Percentiles rank a stretch among this genome's conserved stretches.
phyloP scores from a whole-genome alignment of 2,888 invertebrate genomes.

The Zhuqinia jingwanae region DNA sequence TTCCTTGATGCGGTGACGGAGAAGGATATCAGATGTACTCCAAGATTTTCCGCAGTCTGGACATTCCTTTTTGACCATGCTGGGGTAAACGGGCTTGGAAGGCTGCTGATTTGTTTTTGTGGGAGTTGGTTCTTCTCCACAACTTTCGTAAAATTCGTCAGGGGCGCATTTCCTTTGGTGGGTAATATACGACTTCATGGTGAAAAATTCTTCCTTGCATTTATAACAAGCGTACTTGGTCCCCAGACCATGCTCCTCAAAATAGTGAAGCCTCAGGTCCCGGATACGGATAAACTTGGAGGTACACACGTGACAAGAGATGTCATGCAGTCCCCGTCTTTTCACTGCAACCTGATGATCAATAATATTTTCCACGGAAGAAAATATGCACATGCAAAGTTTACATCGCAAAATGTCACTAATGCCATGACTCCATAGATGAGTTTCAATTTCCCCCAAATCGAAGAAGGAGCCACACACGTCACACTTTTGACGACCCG shows the following conservation, averaged over 20 bases:
- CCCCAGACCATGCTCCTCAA: neutral
- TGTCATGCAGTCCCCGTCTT: neutral
- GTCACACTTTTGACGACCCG: slow-evolving; percentile 7
- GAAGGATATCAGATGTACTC: neutral
- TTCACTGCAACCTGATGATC: neutral
- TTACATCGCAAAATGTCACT: neutral
- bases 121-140: neutral
- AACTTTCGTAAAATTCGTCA: too few species aligned
- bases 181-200: too few species aligned
- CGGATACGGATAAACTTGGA: neutral
- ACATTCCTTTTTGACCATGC: neutral
- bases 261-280: neutral
- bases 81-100: neutral
- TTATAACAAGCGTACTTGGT: neutral
- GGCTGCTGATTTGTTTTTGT: neutral
- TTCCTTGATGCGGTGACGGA: neutral
- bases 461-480: neutral
- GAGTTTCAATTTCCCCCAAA: neutral
- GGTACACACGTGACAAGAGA: neutral
- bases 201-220: neutral
- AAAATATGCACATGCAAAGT: neutral
- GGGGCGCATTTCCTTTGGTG: neutral
- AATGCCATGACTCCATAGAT: neutral
- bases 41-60: neutral
- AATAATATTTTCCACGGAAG: neutral